Conservation (phyloP, 2,113 vertebrate species). For the Cettia cetti region DNA sequence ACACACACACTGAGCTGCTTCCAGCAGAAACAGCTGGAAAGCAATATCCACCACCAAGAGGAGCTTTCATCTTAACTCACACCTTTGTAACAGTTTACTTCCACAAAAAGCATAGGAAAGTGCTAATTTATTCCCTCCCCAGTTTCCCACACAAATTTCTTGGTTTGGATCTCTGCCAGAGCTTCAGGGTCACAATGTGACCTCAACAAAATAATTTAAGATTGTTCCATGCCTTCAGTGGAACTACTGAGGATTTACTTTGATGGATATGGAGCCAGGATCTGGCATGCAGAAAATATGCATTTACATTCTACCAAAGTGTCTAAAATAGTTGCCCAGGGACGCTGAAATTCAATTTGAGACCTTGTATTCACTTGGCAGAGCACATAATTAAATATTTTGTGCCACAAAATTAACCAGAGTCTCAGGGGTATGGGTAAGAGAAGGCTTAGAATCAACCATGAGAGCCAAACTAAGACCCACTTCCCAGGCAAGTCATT, state of each 20-base stretch:
- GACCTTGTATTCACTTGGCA: conserved; percentile 34
- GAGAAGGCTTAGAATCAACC: background rate
- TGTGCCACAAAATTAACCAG: conserved; percentile 35
- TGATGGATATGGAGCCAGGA: background rate
- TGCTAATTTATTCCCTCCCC: conserved; percentile 15
- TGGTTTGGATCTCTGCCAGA: conserved; percentile 38
- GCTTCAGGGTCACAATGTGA: conserved; percentile 38
- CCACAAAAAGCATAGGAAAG: background rate
- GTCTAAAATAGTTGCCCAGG: conserved; percentile 36
- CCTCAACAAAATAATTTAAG: conserved; percentile 25
- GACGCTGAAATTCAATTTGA: conserved; percentile 33
- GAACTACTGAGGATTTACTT: conserved; percentile 21
- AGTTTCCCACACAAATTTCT: conserved; percentile 14
- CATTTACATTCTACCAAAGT: background rate
- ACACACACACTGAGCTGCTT: background rate
- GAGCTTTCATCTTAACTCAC: conserved; percentile 15
- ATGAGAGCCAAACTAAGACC: conserved; percentile 19
- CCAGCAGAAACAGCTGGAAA: conserved; percentile 20
- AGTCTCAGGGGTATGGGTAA: background rate
- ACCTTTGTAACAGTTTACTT: conserved; percentile 35
- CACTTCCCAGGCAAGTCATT: conserved; percentile 16
- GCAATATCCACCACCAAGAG: background rate
- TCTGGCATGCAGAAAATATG: conserved; percentile 12
- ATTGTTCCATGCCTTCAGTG: background rate
- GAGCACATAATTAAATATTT: conserved; percentile 29